Conservation (phyloP, 2,888 invertebrate genomes). For the Branchipolynoe longqiensis region DNA sequence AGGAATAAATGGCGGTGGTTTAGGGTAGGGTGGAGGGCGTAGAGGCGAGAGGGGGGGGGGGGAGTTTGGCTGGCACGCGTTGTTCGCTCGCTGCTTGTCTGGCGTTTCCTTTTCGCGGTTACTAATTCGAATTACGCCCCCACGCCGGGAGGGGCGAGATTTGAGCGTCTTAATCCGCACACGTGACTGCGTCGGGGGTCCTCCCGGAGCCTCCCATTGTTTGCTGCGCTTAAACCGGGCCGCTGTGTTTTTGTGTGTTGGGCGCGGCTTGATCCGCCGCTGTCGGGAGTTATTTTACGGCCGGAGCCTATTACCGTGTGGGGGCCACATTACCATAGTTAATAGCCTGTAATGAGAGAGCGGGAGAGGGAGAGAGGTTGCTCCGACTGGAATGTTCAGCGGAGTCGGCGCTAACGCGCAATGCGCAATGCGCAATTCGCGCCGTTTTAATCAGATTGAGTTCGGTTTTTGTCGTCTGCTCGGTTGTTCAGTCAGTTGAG, state of each 20-base stretch:
- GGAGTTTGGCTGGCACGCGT: no score
- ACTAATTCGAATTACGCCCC: constrained; percentile 28
- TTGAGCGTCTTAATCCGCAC: constrained; percentile 15
- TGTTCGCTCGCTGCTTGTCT: constrained; percentile 30
- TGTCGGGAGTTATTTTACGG: neutral
- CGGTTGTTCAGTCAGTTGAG: no score
- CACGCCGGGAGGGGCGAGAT: neutral
- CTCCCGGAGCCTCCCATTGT: neutral
- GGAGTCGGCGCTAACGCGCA: no score
- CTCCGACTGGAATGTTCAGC: no score
- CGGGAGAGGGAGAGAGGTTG: no score
- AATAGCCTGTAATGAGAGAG: neutral
- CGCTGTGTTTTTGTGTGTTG: neutral
- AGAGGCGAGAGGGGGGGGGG: no score
- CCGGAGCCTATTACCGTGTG: neutral
- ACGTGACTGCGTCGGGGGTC: neutral
- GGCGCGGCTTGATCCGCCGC: neutral
- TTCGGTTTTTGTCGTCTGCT: no score
- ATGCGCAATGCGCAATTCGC: no score
- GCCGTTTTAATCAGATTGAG: neutral
- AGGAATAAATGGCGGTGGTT: no score
- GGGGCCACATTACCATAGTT: neutral
- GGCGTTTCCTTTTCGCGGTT: neutral
- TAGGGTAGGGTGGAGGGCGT: no score
- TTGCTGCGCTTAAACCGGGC: neutral